Evolutionary conservation across 2,113 vertebrate genomes (phyloP).

Genomic region (Brevimyrus niger): DNA sequence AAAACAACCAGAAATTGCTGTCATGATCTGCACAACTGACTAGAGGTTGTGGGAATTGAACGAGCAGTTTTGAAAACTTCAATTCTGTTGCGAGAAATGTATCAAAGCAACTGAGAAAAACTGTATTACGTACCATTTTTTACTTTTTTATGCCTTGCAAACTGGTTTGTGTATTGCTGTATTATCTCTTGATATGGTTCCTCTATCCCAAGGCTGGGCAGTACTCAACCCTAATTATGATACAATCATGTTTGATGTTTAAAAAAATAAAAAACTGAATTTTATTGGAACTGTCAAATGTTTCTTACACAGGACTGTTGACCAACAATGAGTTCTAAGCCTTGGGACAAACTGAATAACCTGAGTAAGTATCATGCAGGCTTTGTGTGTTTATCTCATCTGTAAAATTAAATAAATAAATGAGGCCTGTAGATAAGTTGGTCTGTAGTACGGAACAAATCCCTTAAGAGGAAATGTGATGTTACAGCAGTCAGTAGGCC

Average conservation of each 20-base stretch:
- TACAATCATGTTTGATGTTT: not conserved
- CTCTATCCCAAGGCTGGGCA: not conserved
- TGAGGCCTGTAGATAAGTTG: not conserved
- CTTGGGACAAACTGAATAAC: not conserved
- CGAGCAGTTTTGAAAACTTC: too few species aligned
- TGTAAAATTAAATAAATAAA: not conserved
- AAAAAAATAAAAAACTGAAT: not conserved
- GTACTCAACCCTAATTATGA: not conserved
- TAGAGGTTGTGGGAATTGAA: too few species aligned
- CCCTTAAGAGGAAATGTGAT: not conserved
- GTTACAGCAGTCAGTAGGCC: not conserved
- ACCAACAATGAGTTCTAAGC: not conserved
- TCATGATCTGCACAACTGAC: too few species aligned
- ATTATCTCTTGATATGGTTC: not conserved
- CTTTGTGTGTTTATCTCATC: not conserved
- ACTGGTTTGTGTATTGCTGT: not conserved
- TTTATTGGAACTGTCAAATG: not conserved
- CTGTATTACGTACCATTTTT: too few species aligned
- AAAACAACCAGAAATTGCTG: too few species aligned
- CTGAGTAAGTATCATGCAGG: not conserved
- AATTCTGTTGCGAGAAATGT: too few species aligned
- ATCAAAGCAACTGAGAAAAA: too few species aligned
- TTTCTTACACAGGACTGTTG: not conserved
- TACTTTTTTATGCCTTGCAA: too few species aligned
- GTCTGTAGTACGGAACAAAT: not conserved